A percentile compares a stretch with the other conserved stretches of the same genome.
Evolutionary conservation across 1,140 invertebrate genomes (phyloP).

Genomic region (Scylla paramamosain): DNA sequence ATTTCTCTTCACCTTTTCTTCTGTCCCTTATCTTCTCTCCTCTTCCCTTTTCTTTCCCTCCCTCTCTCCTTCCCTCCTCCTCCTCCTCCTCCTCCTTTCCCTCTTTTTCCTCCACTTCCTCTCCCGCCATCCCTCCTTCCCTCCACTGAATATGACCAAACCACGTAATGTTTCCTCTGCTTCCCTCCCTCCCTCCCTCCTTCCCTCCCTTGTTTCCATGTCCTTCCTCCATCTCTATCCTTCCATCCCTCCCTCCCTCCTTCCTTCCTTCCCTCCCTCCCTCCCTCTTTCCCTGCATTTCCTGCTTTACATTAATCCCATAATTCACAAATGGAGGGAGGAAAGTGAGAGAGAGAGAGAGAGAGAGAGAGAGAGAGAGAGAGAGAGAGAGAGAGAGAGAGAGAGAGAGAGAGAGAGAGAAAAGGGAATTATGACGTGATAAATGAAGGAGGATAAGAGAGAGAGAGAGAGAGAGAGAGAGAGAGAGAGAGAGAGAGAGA

Average conservation of each 20-base stretch:
- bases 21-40: not conserved
- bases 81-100: not conserved
- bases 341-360: not conserved
- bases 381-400: too few species aligned
- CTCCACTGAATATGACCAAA: not conserved
- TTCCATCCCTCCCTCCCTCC: not conserved
- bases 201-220: not conserved
- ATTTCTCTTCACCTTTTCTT: not conserved
- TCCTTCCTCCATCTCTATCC: conserved; percentile 13
- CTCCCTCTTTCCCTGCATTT: not conserved
- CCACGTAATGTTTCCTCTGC: not conserved
- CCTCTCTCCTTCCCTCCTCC: not conserved
- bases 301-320: too few species aligned
- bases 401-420: not conserved
- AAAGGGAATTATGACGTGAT: too few species aligned
- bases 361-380: not conserved
- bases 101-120: not conserved
- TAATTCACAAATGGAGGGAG: too few species aligned
- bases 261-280: not conserved
- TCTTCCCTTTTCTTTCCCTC: not conserved
- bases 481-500: not conserved
- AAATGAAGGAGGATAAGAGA: too few species aligned
- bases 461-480: conserved; percentile 2
- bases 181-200: conserved; percentile 6
- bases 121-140: not conserved